These are phyloP conservation scores for Elachura formosa DNA, from an alignment of 2,113 vertebrate species.

Conservation along the genomic window DNA sequence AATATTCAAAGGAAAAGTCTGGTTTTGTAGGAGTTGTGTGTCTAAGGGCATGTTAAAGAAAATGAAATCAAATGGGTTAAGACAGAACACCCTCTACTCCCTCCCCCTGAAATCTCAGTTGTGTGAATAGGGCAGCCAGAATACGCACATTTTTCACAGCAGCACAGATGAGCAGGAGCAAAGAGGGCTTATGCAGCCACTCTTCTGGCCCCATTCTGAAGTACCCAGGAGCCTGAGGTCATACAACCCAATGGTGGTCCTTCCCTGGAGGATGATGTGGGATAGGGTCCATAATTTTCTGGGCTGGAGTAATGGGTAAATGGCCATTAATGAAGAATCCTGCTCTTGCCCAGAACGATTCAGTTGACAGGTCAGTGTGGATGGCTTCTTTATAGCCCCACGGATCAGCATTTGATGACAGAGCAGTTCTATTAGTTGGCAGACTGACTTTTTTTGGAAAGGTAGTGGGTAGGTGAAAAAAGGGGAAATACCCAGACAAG, in stretches of 20 bases:
- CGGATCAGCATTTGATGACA: constrained; percentile 5
- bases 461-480: background rate
- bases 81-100: background rate
- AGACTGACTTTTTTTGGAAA: constrained; percentile 28
- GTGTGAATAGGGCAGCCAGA: background rate
- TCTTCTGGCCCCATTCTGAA: background rate
- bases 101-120: background rate
- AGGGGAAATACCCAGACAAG: background rate
- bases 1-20: background rate
- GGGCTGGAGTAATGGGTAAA: constrained; percentile 30
- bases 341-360: constrained; percentile 52
- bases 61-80: background rate
- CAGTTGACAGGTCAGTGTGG: constrained; percentile 39
- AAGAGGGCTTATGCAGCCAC: constrained; percentile 28
- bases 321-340: constrained; percentile 42
- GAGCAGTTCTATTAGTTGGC: background rate
- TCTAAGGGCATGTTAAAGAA: background rate
- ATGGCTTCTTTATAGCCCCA: constrained; percentile 55
- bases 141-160: constrained; percentile 50
- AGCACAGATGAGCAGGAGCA: constrained; percentile 3
- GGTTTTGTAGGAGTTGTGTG: background rate
- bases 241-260: constrained; percentile 16
- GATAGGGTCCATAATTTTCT: constrained; percentile 34
- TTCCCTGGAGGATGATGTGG: constrained; percentile 15
- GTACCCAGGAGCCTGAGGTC: constrained; percentile 17